Evolutionary conservation across 2,113 vertebrate species (phyloP), one percentile per base, ranked within the genome.

Genomic region (Sciurus niger): DNA sequence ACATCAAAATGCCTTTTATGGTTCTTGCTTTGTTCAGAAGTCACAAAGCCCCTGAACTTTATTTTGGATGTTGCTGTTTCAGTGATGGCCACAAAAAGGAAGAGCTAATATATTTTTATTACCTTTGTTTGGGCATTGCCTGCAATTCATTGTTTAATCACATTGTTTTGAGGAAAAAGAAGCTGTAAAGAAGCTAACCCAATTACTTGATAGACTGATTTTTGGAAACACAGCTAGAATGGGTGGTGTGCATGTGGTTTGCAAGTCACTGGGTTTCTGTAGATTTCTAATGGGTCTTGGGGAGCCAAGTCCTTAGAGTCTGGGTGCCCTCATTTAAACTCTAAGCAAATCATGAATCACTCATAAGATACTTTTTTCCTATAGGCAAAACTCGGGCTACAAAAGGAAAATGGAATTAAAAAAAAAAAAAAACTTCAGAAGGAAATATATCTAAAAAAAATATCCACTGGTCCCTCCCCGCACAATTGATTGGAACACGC

Each of bases 401-500:
- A 67, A 83, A 95, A 76, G 22, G 53, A 96, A 97, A 94, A 90
- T 72, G 14, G 67, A 53, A 90, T 28, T 25, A 24, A 55, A 90
- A 88, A 37, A 37, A 37, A 37, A 37, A 37, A 37, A 37, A 73
- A 82, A 34, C 13, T 94, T 89, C 58, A 67, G 51, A 86, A 85
- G 73, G 77, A 96, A 94, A 74, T 83, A 34, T 83, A n/a, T 79
- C 87, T 97, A 97, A 97, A 98, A 97, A 97, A 98, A 97, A 96
- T 97, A 97, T 89, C 11, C 72, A 83, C 24, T 63, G 8, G 20
- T 7, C 53, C 58, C 55, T 46, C 74, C 16, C 53, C 67, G 40
- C 53, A 73, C 20, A 48, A 46, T 95, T 98, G 96, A 87, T 93
- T 94, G 55, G 77, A 86, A 86, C 73, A 96, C 96, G 95, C 97